Evolutionary conservation across 1,140 invertebrate species (phyloP), one percentile per base, ranked within the genome.

Genomic region (Cardiocondyla obscurior): DNA sequence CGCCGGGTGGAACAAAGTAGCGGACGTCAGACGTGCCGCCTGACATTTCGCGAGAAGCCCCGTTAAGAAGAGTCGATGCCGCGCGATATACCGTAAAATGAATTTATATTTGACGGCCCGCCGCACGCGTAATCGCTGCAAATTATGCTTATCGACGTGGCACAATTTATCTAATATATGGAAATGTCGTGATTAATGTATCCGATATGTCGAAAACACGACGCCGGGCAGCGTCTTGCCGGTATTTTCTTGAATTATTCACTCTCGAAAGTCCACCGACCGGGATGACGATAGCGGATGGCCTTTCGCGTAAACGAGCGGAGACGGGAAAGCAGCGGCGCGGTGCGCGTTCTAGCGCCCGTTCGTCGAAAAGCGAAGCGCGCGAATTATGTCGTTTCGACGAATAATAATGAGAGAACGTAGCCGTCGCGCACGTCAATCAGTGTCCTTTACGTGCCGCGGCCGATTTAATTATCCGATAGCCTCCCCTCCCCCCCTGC

Each of bases 391-490:
- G 91, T 92, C 91, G 86, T 89, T 88, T 86, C 91, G 87, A 91
- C 93, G 92, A 93, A 93, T 93, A 93, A 94, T 93, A 93, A 93
- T 92, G 91, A 92, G 92, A 90, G 90, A 82, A 74, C 89, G 84
- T 82, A 73, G 83, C 85, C 85, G 86, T 79, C 74, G 87, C 83
- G 84, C 83, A 90, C 90, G 92, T 94, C 92, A 93, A 93, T 93
- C 93, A 93, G 90, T 88, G 89, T 92, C 88, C 89, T 89, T 90
- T 90, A 87, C 85, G 87, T 88, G 81, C 85, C 84, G 84, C 82
- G 88, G 88, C 88, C 89, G 88, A 91, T 93, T 93, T 90, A 92
- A 93, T 93, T 92, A 93, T 92, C 88, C 90, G 89, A 92, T 91
- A 85, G 65, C 76, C 28, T 51, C 82, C 44, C 67, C 30, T 30